A percentile compares a stretch with the other conserved stretches of the same genome.
These are phyloP conservation scores for Platichthys flesus DNA, from an alignment of 2,113 vertebrate genomes.

Conservation along the genomic window DNA sequence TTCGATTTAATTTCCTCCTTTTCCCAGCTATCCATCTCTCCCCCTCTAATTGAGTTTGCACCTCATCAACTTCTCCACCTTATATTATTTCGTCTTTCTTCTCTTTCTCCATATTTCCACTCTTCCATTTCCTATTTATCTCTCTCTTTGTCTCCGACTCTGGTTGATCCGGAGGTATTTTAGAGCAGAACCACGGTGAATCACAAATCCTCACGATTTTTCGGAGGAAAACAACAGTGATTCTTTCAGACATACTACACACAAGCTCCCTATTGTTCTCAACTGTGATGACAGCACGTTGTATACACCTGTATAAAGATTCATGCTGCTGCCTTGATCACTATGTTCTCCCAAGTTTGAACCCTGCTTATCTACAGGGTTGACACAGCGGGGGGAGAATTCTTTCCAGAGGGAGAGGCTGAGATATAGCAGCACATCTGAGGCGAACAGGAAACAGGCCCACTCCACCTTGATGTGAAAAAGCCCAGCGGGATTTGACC, in stretches of 20 bases:
- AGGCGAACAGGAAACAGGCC: slow-evolving; percentile 37
- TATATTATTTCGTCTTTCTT: not conserved
- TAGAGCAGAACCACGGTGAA: not conserved
- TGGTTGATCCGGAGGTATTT: not conserved
- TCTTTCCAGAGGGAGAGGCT: slow-evolving; percentile 6
- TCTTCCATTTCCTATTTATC: no score
- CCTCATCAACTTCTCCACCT: not conserved
- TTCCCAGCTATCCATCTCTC: not conserved
- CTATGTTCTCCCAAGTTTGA: not conserved
- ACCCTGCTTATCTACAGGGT: slow-evolving; percentile 19
- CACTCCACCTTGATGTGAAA: slow-evolving; percentile 56
- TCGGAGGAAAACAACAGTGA: not conserved
- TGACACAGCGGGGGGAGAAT: slow-evolving; percentile 19
- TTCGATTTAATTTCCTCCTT: not conserved
- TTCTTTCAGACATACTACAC: not conserved
- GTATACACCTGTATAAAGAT: not conserved
- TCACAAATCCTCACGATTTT: not conserved
- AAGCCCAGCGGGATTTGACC: slow-evolving; percentile 58
- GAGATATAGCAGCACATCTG: slow-evolving; percentile 28
- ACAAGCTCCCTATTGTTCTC: slow-evolving; percentile 10
- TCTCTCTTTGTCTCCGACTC: no score
- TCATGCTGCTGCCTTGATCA: not conserved
- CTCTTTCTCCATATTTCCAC: no score
- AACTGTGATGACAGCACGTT: not conserved
- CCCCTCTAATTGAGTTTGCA: not conserved